phyloP scores from a whole-genome alignment of 2,113 vertebrate genomes.

The Ameiurus melas region DNA sequence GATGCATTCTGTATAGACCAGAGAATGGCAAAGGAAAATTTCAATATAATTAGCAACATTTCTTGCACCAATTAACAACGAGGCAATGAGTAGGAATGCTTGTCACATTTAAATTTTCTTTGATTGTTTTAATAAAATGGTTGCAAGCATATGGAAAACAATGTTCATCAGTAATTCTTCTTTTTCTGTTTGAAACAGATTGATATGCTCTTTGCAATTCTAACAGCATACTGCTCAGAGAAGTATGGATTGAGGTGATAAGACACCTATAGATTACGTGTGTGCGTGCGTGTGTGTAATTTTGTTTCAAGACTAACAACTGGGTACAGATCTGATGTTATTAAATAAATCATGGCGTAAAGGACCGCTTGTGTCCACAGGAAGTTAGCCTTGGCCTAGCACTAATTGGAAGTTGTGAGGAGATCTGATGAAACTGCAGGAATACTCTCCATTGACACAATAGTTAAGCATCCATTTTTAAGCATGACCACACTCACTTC shows the following conservation, averaged over 20 bases:
- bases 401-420: slow-evolving; percentile 67
- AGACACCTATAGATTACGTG: background rate
- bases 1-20: slow-evolving; percentile 53
- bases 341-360: slow-evolving; percentile 65
- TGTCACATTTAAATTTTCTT: background rate
- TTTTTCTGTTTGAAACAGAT: background rate
- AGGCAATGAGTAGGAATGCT: background rate
- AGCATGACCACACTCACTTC: slow-evolving; percentile 61
- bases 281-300: background rate
- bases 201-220: background rate
- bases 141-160: background rate
- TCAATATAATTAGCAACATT: background rate
- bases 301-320: background rate
- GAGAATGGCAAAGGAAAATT: slow-evolving; percentile 15
- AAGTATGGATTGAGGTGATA: background rate
- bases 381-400: slow-evolving; percentile 39
- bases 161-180: background rate
- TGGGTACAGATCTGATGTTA: slow-evolving; percentile 48
- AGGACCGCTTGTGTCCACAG: slow-evolving; percentile 36
- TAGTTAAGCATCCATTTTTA: slow-evolving; percentile 61
- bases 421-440: slow-evolving; percentile 70
- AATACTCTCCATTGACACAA: slow-evolving; percentile 72
- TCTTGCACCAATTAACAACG: background rate
- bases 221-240: background rate
- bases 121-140: background rate